Percentiles rank a stretch among this genome's conserved stretches.
phyloP scores from a whole-genome alignment of 2,797 vertebrate genomes.

The Periophthalmus magnuspinnatus region DNA sequence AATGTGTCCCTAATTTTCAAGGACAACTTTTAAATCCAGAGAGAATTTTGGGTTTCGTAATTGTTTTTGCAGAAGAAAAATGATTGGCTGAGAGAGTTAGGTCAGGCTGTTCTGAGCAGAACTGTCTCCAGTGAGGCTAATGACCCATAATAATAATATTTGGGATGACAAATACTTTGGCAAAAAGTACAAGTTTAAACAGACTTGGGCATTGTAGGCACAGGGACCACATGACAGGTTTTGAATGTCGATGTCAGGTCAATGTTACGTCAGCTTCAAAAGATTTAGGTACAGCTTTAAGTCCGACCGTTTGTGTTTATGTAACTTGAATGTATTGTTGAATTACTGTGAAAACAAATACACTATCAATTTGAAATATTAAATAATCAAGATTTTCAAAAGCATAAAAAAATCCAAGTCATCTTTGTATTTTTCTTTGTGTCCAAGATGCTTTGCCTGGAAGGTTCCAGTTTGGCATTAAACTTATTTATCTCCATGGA shows the following conservation, averaged over 20 bases:
- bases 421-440: no score
- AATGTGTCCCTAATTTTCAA: conserved; percentile 53
- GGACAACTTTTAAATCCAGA: conserved; percentile 50
- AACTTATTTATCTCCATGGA: no score
- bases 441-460: no score
- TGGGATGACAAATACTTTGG: conserved; percentile 15
- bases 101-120: conserved; percentile 34
- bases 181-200: conserved; percentile 1
- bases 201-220: background rate
- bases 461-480: no score
- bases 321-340: background rate
- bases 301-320: background rate
- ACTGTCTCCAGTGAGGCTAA: conserved; percentile 2
- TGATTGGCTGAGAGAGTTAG: conserved; percentile 29
- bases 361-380: background rate
- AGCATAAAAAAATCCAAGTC: no score
- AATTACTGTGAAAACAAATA: background rate
- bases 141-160: conserved; percentile 15
- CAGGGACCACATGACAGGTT: background rate
- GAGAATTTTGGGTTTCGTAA: conserved; percentile 39
- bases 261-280: background rate
- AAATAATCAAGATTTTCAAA: background rate
- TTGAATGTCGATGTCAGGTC: background rate
- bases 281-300: background rate
- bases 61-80: conserved; percentile 46